Evolutionary conservation across 2,888 invertebrate genomes (phyloP), one percentile per base, ranked within the genome.

Genomic region (Automeris io): DNA sequence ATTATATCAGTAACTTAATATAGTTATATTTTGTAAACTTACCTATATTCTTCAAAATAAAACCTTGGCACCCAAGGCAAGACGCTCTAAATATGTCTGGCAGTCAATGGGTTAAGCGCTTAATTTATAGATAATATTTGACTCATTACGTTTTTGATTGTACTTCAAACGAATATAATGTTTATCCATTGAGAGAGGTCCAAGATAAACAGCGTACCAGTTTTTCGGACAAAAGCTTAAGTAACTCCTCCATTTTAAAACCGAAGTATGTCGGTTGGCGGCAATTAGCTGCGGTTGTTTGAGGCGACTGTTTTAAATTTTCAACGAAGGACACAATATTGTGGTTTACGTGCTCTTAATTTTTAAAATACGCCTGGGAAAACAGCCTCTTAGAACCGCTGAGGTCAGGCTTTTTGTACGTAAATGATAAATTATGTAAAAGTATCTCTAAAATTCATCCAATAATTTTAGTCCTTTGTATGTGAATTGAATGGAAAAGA

Each of bases 291-390:
- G 40, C 40, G 36, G 41, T 40, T 36, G 46, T 33, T 39, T 35
- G 24, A 48, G 49, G 51, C 42, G 34, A 45, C 48, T 56, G 54
- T 44, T 61, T 61, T 67, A 57, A 64, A 64, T 62, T 59, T 66
- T 56, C 67, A 51, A 68, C 60, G 59, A 62, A 66, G 62, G 61
- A 51, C 55, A 49, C 33, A 51, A 44, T 52, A 47, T 47, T 56
- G 59, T 42, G 63, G 60, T 61, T 58, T 57, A 49, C 53, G 52
- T 47, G 51, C 42, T 54, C 52, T 50, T 51, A 51, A 44, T 61
- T 60, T 59, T 63, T 50, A 52, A 58, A 60, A 49, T 49, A 39
- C 52, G 46, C 50, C 51, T 52, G 59, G 57, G 55, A 58, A 56
- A 45, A 42, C 32, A 24, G 31, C 5, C 22, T 33, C 18, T 34